Base-by-base conservation (phyloP, 2,797 vertebrate genomes). In the Sibirionetta formosa region DNA sequence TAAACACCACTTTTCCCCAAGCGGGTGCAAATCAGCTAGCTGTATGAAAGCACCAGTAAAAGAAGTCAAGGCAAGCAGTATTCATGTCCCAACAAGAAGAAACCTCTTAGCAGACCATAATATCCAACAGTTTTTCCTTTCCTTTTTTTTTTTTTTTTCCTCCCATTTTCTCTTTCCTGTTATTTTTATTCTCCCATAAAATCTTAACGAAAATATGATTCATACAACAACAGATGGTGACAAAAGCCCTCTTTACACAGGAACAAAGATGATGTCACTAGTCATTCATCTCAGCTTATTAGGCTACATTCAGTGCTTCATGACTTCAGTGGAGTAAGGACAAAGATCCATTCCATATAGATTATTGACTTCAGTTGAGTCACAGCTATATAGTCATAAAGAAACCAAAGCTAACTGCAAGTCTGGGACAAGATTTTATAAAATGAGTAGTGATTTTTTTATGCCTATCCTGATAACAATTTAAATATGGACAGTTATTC, bases 151-250 rank as follows among this genome's bases (percentile, higher is more conserved):
- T 24, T 46, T 46, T 46, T 22, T 22, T 11, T 3, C 19, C 1
- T 46, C 1, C 14, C 31, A 42, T 85, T 85, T 89, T 80, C 36
- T 89, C 33, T 69, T 85, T 71, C 60, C 68, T 77, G 86, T 70
- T 89, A 85, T 68, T 93, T 95, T 90, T 93, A 69, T 82, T 89
- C 66, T 72, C 27, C 26, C 36, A 70, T 56, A 80, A 94, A 85
- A 79, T 82, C 68, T 64, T 42, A 92, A 75, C 78, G 51, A 93
- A 96, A 91, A 71, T 40, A 87, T 91, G 88, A 96, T 73, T 97
- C 95, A 89, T 87, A 48, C 33, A 78, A 64, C 48, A 95, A 80
- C 92, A 95, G 93, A 96, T 93, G 84, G 93, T 96, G 82, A 93
- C 64, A 95, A 89, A 93, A 89, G 2, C 27, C 36, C 36, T 66